A percentile compares a stretch with the other conserved stretches of the same genome.
Evolutionary conservation across 2,888 invertebrate genomes (phyloP).

Genomic region (Mongoloraphidia duomilia): DNA sequence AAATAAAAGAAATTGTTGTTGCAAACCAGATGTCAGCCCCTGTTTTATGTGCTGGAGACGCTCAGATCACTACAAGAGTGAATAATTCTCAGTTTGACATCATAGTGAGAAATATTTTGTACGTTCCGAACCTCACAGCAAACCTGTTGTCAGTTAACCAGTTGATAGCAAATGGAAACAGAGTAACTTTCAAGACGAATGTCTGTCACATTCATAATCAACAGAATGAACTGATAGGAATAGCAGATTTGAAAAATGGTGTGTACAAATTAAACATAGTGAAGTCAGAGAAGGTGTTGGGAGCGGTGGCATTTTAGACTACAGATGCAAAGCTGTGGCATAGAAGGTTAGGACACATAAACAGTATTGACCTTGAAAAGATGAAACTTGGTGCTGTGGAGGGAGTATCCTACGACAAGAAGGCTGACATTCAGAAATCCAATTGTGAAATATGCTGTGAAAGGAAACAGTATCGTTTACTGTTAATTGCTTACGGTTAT

Average conservation of each 20-base stretch:
- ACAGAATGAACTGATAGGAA: not conserved
- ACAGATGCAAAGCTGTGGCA: too few species aligned
- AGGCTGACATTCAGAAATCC: slow-evolving; percentile 9
- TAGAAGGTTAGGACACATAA: not conserved
- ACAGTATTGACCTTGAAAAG: slow-evolving; percentile 1
- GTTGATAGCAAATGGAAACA: slow-evolving; percentile 16
- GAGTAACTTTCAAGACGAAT: too few species aligned
- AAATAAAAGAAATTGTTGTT: slow-evolving; percentile 15
- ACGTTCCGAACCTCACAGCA: slow-evolving; percentile 15
- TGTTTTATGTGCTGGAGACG: slow-evolving; percentile 14
- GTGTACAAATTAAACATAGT: slow-evolving; percentile 13
- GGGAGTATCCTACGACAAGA: slow-evolving; percentile 6
- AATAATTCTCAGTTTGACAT: slow-evolving; percentile 8
- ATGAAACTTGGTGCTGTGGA: not conserved
- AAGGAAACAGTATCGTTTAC: slow-evolving; percentile 18
- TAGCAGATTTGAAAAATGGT: slow-evolving; percentile 6
- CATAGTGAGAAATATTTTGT: slow-evolving; percentile 11
- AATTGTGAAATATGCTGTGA: slow-evolving; percentile 16
- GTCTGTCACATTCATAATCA: not conserved
- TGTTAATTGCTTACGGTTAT: slow-evolving; percentile 14
- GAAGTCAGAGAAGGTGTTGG: too few species aligned
- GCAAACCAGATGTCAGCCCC: slow-evolving; percentile 12
- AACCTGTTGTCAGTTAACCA: slow-evolving; percentile 17
- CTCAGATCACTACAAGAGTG: slow-evolving; percentile 12
- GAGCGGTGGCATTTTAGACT: too few species aligned